Base-by-base conservation (phyloP, 2,797 vertebrate species). In the Sparus aurata region DNA sequence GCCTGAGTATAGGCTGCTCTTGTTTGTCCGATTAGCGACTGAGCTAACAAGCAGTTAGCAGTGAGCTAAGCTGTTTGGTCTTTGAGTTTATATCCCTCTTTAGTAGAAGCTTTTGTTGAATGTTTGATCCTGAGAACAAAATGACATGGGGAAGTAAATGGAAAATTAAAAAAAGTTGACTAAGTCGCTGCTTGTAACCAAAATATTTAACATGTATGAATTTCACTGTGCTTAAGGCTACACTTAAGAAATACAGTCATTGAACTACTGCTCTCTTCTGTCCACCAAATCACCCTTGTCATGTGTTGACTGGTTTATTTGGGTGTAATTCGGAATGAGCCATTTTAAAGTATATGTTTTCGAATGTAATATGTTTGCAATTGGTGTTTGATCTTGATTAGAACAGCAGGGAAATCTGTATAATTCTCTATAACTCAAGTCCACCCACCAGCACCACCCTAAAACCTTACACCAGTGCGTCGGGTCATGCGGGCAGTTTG, bases 241-340 rank as follows among this genome's bases (percentile, higher is more conserved):
- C 38, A 38, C 38, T 38, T 38, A 38, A 38, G 9, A 38, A 38
- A 11, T 38, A 11, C 38, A 38, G 38, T 38, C 11, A 38, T 38
- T 38, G 10, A 61, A 10, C 13, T 23, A 8, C 13, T 11, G 20
- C 43, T 50, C 10, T 17, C 13, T 1, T 38, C 38, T 41, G 0
- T 23, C 46, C 63, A 43, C 43, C 58, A n/a, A 50, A 38, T 52
- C 6, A 57, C 5, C 38, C 38, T 38, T 66, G 15, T 53, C 15
- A 54, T 54, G 17, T 53, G 16, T n/a, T 5, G 55, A 34, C 68
- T 50, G 15, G 45, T 64, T 53, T 73, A 38, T 65, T 71, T 65
- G n/a, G 1, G 12, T 50, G 22, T 50, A 22, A 62, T 41, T 68
- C 6, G 22, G 5, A 34, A 43, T 23, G 16, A 5, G 7, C 1